These are phyloP conservation scores for Riptortus pedestris DNA, from an alignment of 1,140 invertebrate genomes.

Conservation along the genomic window DNA sequence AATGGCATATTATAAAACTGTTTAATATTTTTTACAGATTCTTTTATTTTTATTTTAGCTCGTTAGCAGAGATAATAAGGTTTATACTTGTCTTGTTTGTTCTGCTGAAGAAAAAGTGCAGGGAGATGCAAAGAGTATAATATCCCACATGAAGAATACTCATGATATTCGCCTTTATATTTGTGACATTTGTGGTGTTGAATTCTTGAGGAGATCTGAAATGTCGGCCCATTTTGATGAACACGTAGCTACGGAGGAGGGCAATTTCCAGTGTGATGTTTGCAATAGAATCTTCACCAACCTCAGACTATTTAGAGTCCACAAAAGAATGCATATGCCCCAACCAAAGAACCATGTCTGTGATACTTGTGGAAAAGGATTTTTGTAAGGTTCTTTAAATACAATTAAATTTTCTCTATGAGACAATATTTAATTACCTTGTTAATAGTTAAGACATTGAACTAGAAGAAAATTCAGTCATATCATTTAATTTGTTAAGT, in stretches of 20 bases:
- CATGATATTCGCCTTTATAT: constrained; percentile 56
- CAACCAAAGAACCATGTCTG: constrained; percentile 53
- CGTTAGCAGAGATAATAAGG: constrained; percentile 41
- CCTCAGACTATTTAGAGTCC: constrained; percentile 48
- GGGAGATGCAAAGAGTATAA: constrained; percentile 47
- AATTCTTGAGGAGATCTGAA: constrained; percentile 50
- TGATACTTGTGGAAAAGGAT: constrained; percentile 51
- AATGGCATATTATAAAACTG: too few relatives aligned
- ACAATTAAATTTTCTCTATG: too few relatives aligned
- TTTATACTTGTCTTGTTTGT: constrained; percentile 51
- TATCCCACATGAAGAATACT: constrained; percentile 45
- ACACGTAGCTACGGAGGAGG: constrained; percentile 49
- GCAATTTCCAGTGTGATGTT: constrained; percentile 52
- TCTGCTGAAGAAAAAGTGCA: constrained; percentile 38
- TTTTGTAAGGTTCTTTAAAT: constrained; percentile 37
- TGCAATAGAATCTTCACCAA: constrained; percentile 54
- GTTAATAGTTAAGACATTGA: too few relatives aligned
- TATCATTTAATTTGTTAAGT: too few relatives aligned
- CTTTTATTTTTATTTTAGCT: constrained; percentile 35
- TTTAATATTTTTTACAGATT: neutral
- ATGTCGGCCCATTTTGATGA: constrained; percentile 54
- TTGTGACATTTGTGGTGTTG: constrained; percentile 56
- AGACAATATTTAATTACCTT: too few relatives aligned
- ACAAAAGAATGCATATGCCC: constrained; percentile 51
- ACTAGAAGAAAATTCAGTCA: too few relatives aligned